phyloP scores from a whole-genome alignment of 2,797 vertebrate species.

The Dendrocincla tyrannina region DNA sequence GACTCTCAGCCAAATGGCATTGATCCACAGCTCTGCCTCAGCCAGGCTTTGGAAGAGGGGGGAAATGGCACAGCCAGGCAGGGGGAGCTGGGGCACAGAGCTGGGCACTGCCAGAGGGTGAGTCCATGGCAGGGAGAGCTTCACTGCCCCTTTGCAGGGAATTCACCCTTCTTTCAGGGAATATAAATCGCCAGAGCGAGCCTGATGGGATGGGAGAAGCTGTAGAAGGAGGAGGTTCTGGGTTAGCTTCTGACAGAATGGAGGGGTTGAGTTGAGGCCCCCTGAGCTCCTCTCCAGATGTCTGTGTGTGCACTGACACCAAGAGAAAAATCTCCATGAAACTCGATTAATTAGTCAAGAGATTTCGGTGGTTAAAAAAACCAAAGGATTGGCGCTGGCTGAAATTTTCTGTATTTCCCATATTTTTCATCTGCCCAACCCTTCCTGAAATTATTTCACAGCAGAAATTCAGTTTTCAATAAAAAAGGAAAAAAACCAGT shows the following conservation, averaged over 20 bases:
- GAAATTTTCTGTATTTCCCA: background rate
- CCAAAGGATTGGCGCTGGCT: background rate
- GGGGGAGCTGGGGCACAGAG: background rate
- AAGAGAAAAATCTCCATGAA: background rate
- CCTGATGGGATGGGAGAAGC: background rate
- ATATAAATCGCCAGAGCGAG: background rate
- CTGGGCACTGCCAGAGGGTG: background rate
- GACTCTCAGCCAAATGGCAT: constrained; percentile 59
- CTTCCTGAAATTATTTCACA: background rate
- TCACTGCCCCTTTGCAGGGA: background rate
- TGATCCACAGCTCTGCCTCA: constrained; percentile 26
- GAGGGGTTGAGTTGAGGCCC: background rate
- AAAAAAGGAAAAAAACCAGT: background rate
- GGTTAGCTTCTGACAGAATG: constrained; percentile 9
- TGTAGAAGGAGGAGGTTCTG: constrained; percentile 7
- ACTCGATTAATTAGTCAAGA: background rate
- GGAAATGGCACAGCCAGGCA: background rate
- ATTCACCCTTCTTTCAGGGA: background rate
- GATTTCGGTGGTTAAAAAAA: background rate
- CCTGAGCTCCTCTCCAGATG: background rate
- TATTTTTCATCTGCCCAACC: background rate
- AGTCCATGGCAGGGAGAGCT: background rate
- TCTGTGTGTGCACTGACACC: background rate
- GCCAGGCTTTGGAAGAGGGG: constrained; percentile 31
- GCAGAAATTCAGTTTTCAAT: background rate